Evolutionary conservation across 2,797 vertebrate species (phyloP).

Genomic region (Syngnathus acus): DNA sequence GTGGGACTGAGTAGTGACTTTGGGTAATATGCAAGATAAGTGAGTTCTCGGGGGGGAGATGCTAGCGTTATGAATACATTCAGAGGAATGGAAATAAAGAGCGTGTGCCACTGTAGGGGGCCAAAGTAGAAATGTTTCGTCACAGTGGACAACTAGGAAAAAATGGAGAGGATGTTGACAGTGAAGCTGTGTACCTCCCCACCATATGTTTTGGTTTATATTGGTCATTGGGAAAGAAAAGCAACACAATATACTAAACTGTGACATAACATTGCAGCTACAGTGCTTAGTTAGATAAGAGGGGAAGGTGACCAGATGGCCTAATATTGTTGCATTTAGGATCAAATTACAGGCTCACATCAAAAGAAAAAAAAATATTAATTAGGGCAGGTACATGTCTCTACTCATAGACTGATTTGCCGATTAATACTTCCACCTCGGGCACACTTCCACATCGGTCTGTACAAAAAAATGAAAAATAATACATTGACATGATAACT

Average conservation of each 20-base stretch:
- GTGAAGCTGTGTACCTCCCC: not conserved
- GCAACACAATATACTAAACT: not conserved
- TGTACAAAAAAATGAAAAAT: not conserved
- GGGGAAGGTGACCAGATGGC: not conserved
- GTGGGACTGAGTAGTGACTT: constrained; percentile 36
- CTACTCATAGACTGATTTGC: not conserved
- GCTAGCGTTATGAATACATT: constrained; percentile 39
- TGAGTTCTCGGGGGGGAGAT: constrained; percentile 44
- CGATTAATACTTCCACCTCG: not conserved
- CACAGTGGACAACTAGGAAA: not conserved
- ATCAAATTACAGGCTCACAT: not conserved
- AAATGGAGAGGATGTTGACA: not conserved
- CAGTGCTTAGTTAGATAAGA: not conserved
- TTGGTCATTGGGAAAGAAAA: not conserved
- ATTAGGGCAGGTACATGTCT: too few species aligned
- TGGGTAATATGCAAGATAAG: constrained; percentile 46
- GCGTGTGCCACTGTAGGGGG: not conserved
- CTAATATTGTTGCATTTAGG: not conserved
- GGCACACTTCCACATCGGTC: not conserved
- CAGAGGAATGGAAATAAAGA: constrained; percentile 39
- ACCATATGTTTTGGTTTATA: not conserved
- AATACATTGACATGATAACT: too few species aligned
- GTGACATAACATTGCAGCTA: not conserved
- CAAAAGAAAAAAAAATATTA: not conserved
- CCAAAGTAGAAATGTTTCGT: not conserved